phyloP scores from a whole-genome alignment of 2,797 vertebrate species.

The Coilia nasus region DNA sequence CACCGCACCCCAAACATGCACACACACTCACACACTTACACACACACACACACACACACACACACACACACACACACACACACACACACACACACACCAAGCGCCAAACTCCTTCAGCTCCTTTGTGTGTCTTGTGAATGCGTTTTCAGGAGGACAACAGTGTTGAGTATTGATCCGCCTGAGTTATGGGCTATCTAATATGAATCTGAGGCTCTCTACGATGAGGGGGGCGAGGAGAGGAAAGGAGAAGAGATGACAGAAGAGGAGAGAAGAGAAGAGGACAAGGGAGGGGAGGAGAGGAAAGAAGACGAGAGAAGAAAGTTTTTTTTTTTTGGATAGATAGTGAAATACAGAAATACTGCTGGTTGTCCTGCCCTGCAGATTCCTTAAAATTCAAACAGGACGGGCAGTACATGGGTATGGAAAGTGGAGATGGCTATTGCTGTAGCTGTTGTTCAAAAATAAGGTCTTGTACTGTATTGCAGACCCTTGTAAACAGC shows the following conservation, averaged over 20 bases:
- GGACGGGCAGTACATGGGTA: background rate
- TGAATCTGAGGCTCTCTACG: background rate
- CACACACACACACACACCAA: too few relatives aligned
- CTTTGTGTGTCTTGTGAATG: background rate
- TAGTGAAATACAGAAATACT: background rate
- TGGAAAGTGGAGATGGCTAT: background rate
- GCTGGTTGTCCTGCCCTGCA: background rate
- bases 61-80: too few relatives aligned
- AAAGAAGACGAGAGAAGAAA: too few relatives aligned
- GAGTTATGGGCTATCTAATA: background rate
- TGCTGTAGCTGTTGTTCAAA: too few relatives aligned
- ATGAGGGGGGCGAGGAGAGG: background rate
- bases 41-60: too few relatives aligned
- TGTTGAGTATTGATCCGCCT: background rate
- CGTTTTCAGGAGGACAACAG: background rate
- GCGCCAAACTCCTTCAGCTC: background rate
- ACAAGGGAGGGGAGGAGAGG: too few relatives aligned
- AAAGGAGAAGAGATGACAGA: too few relatives aligned
- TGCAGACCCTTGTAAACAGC: background rate
- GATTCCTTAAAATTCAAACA: background rate
- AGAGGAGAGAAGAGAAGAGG: too few relatives aligned
- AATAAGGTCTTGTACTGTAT: background rate
- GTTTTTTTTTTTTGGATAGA: background rate
- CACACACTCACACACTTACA: too few relatives aligned
- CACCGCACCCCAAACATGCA: background rate